Evolutionary conservation across 2,797 vertebrate genomes (phyloP).

Genomic region (Trematomus bernacchii): DNA sequence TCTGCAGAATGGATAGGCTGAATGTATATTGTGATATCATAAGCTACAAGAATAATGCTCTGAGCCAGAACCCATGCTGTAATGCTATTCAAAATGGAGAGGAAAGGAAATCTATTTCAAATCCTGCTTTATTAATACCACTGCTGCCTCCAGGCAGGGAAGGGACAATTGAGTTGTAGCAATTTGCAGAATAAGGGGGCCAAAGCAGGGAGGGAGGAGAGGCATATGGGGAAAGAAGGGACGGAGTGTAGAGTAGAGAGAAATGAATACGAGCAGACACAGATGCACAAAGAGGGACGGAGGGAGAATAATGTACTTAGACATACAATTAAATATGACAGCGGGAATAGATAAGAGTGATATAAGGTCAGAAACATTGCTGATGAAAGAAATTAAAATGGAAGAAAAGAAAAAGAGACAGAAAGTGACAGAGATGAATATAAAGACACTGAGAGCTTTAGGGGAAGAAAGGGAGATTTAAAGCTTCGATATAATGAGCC

Average conservation of each 20-base stretch:
- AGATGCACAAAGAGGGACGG: not conserved
- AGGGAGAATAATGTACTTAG: not conserved
- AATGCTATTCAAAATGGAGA: slow-evolving; percentile 60
- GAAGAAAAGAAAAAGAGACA: not conserved
- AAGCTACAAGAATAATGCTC: slow-evolving; percentile 43
- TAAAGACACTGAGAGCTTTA: slow-evolving; percentile 15
- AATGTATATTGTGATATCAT: slow-evolving; percentile 44
- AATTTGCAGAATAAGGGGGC: slow-evolving; percentile 50
- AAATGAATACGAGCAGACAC: no score
- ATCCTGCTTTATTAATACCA: slow-evolving; percentile 71
- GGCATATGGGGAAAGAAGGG: not conserved
- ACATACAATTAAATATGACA: slow-evolving; percentile 1
- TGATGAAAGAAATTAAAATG: not conserved
- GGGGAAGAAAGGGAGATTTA: slow-evolving; percentile 41
- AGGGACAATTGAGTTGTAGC: slow-evolving; percentile 64
- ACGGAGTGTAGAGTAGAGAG: not conserved
- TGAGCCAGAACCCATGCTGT: slow-evolving; percentile 42
- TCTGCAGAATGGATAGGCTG: slow-evolving; percentile 23
- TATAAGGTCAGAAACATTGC: not conserved
- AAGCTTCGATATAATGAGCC: slow-evolving; percentile 68
- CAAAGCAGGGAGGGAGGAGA: not conserved
- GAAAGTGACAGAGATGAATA: slow-evolving; percentile 5
- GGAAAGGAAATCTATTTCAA: slow-evolving; percentile 71
- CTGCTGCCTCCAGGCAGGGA: slow-evolving; percentile 54
- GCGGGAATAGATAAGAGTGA: not conserved